Evolutionary conservation across 2,797 vertebrate genomes (phyloP).

Genomic region (Etheostoma nigrum): DNA sequence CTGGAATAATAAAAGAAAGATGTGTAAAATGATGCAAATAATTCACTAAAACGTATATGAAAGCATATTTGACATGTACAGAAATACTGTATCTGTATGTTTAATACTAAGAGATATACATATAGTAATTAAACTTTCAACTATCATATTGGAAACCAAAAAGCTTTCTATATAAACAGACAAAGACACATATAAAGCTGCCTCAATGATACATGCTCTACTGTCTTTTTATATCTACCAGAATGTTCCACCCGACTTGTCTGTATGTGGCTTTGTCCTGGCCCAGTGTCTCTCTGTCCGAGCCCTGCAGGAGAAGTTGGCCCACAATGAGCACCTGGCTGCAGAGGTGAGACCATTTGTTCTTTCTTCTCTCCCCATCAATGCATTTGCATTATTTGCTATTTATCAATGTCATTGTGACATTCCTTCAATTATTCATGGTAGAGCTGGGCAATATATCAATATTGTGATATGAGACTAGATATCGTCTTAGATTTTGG

Average conservation of each 20-base stretch:
- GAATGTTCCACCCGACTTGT: conserved; percentile 86
- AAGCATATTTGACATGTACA: neutral
- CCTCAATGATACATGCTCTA: neutral
- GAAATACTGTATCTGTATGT: no score
- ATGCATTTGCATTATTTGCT: neutral
- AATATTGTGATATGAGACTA: no score
- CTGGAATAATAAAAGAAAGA: neutral
- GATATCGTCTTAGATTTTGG: no score
- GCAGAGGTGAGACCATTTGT: conserved; percentile 66
- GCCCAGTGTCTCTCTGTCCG: conserved; percentile 84
- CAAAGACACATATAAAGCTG: conserved; percentile 7
- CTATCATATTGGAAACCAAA: neutral
- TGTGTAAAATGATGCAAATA: neutral
- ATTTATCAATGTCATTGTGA: neutral
- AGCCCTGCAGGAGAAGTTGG: conserved; percentile 85
- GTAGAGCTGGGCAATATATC: no score
- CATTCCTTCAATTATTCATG: neutral
- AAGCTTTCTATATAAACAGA: no score
- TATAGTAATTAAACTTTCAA: no score
- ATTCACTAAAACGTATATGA: neutral
- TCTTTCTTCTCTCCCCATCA: neutral
- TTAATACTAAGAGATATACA: no score
- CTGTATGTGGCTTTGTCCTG: conserved; percentile 82
- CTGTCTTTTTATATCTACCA: conserved; percentile 51
- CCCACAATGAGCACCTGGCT: conserved; percentile 65